These are phyloP conservation scores for Mico argentatus DNA, from an alignment of 2,797 vertebrate species.

Conservation along the genomic window DNA sequence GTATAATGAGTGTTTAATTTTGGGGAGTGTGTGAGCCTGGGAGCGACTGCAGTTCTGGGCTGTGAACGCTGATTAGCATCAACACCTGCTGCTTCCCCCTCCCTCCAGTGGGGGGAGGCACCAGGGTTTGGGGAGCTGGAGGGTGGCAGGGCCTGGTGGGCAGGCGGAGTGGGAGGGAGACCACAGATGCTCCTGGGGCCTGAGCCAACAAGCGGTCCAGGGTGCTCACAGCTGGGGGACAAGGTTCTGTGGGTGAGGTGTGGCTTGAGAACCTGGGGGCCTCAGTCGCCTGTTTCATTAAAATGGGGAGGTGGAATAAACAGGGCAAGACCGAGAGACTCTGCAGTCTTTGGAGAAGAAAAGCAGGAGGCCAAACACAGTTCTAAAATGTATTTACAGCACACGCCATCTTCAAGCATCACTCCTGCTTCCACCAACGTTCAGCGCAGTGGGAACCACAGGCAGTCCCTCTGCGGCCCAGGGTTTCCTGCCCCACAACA, in stretches of 20 bases:
- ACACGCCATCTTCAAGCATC: conserved; percentile 41
- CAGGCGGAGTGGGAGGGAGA: conserved; percentile 67
- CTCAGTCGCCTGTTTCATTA: background rate
- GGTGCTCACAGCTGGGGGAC: conserved; percentile 21
- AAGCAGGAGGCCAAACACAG: conserved; percentile 45
- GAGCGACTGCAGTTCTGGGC: conserved; percentile 84
- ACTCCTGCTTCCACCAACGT: background rate
- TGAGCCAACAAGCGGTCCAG: background rate
- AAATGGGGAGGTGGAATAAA: conserved; percentile 33
- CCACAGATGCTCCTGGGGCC: conserved; percentile 64
- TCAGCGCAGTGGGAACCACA: background rate
- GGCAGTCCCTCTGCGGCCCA: background rate
- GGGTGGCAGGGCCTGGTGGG: conserved; percentile 65
- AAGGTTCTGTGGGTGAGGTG: conserved; percentile 36
- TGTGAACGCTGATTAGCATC: conserved; percentile 87
- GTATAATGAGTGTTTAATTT: conserved; percentile 88
- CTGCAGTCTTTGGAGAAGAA: conserved; percentile 54
- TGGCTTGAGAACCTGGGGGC: background rate
- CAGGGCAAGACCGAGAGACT: conserved; percentile 24
- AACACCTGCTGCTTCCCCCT: conserved; percentile 87
- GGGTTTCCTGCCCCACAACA: background rate
- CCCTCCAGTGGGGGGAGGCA: conserved; percentile 59
- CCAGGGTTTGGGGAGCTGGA: conserved; percentile 70
- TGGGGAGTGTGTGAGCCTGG: conserved; percentile 85
- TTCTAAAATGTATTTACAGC: conserved; percentile 61